Conservation (phyloP, 2,113 vertebrate species). For the Cygnus atratus region DNA sequence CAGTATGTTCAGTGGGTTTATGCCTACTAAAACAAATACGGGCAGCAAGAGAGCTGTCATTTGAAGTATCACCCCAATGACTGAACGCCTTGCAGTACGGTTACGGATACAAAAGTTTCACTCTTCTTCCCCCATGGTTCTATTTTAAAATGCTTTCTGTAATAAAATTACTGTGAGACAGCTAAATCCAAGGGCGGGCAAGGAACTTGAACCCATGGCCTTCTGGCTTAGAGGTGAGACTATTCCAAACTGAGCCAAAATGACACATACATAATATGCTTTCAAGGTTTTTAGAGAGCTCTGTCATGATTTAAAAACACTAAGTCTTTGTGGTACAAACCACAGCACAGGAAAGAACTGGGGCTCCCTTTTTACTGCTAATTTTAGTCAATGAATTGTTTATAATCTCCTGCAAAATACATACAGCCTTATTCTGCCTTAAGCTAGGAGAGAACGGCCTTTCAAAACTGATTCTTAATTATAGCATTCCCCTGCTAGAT, state of each 20-base stretch:
- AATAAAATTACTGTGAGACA: constrained; percentile 28
- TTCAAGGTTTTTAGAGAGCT: constrained; percentile 59
- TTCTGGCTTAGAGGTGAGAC: constrained; percentile 55
- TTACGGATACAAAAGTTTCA: neutral
- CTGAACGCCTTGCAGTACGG: neutral
- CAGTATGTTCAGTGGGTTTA: neutral
- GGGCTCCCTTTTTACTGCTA: constrained; percentile 45
- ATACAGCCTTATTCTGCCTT: constrained; percentile 39
- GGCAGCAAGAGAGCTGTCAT: neutral
- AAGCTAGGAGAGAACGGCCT: constrained; percentile 31
- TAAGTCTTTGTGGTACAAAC: constrained; percentile 51
- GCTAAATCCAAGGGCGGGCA: constrained; percentile 24
- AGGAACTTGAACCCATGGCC: constrained; percentile 57
- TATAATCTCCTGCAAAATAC: constrained; percentile 47
- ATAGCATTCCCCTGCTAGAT: constrained; percentile 48
- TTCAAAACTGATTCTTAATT: constrained; percentile 58
- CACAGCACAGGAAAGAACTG: constrained; percentile 48
- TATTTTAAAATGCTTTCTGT: constrained; percentile 26
- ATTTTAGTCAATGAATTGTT: constrained; percentile 58
- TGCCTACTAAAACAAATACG: neutral
- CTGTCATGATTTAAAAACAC: constrained; percentile 51
- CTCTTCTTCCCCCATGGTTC: neutral
- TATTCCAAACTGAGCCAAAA: constrained; percentile 34
- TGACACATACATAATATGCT: constrained; percentile 32
- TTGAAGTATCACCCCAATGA: neutral